Evolutionary conservation across 2,888 invertebrate species (phyloP).

Genomic region (Yponomeuta sedellus): DNA sequence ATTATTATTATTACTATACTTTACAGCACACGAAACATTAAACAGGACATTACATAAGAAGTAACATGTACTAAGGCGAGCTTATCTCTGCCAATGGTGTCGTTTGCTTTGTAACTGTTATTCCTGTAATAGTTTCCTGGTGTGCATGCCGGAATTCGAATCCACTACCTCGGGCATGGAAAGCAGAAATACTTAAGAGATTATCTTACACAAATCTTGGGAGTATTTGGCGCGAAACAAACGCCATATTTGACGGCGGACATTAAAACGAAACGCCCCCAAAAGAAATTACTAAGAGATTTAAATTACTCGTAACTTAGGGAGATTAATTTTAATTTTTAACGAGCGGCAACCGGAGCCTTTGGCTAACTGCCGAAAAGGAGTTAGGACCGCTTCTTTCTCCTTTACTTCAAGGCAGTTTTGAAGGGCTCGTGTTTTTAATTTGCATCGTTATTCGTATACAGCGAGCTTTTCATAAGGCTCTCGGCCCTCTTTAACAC

Average conservation of each 20-base stretch:
- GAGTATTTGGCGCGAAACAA: neutral
- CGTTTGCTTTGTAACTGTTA: too few relatives aligned
- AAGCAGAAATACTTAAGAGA: neutral
- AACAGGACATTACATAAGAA: too few relatives aligned
- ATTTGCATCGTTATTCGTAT: neutral
- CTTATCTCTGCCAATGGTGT: too few relatives aligned
- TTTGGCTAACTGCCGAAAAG: neutral
- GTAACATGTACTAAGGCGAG: too few relatives aligned
- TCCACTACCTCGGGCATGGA: neutral
- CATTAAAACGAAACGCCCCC: neutral
- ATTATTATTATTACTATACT: too few relatives aligned
- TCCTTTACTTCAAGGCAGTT: neutral
- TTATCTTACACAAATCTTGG: neutral
- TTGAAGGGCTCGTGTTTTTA: neutral
- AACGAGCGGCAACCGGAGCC: neutral
- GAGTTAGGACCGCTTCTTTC: slow-evolving; percentile 2
- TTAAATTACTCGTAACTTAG: neutral
- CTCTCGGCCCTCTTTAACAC: too few relatives aligned
- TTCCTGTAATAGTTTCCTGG: too few relatives aligned
- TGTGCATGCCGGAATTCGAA: too few relatives aligned
- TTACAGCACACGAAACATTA: too few relatives aligned
- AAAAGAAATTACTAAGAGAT: neutral
- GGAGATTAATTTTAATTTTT: slow-evolving; percentile 3
- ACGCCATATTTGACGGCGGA: neutral
- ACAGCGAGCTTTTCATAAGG: neutral